phyloP scores from a whole-genome alignment of 1,140 invertebrate genomes.

The Leptopilina boulardi region DNA sequence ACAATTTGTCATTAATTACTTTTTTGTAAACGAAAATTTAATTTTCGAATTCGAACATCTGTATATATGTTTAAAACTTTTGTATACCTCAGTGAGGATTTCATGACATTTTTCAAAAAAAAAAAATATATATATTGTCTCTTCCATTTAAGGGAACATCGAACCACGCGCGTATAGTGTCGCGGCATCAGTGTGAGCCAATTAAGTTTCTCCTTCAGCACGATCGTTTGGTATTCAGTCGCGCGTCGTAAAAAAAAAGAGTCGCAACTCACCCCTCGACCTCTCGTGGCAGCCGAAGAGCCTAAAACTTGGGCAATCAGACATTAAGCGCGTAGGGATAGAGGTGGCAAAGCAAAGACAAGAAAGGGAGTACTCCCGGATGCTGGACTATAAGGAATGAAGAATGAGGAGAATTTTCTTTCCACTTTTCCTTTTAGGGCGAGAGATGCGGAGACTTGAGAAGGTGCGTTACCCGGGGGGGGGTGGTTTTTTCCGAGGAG shows the following conservation, averaged over 20 bases:
- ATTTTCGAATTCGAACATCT: too few relatives aligned
- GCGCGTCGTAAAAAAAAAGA: constrained; percentile 1
- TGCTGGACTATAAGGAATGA: background rate
- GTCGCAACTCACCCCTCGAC: background rate
- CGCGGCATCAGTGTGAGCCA: background rate
- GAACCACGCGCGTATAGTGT: background rate
- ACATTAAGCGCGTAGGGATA: too few relatives aligned
- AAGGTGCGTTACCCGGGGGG: constrained; percentile 21
- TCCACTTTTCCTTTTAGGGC: background rate
- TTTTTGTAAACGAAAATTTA: too few relatives aligned
- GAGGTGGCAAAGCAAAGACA: background rate
- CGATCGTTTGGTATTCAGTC: constrained; percentile 7
- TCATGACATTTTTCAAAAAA: background rate
- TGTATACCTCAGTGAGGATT: background rate
- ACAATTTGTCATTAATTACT: too few relatives aligned
- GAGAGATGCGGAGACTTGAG: background rate
- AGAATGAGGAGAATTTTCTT: constrained; percentile 31
- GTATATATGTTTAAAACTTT: too few relatives aligned
- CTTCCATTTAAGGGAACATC: background rate
- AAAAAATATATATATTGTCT: background rate
- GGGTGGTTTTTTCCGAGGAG: too few relatives aligned
- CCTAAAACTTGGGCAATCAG: constrained; percentile 25
- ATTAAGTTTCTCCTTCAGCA: background rate
- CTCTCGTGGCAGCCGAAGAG: background rate
- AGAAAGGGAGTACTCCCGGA: background rate